Conservation (phyloP, 2,113 vertebrate genomes). For the Brachyhypopomus occidentalis region DNA sequence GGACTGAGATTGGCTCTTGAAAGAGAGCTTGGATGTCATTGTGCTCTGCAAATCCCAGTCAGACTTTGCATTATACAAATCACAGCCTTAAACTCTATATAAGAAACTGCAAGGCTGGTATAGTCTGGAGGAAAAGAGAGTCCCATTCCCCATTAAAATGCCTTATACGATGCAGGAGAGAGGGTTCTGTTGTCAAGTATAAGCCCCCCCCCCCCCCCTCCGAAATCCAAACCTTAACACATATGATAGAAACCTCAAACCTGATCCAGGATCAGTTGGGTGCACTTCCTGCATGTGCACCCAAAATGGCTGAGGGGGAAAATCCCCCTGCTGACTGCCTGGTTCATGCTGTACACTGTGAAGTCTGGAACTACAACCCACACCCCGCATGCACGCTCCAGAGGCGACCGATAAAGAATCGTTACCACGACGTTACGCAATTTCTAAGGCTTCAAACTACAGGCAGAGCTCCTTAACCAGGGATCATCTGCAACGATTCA, state of each 20-base stretch:
- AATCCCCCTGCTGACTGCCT: constrained; percentile 41
- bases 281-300: background rate
- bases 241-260: constrained; percentile 31
- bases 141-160: constrained; percentile 20
- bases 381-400: constrained; percentile 34
- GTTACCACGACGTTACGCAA: constrained; percentile 65
- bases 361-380: constrained; percentile 22
- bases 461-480: constrained; percentile 49
- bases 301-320: constrained; percentile 4
- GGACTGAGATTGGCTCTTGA: background rate
- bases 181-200: constrained; percentile 7
- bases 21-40: background rate
- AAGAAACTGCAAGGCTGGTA: constrained; percentile 39
- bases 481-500: constrained; percentile 44
- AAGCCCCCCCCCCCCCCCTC: background rate
- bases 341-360: constrained; percentile 48
- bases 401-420: constrained; percentile 61
- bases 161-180: background rate
- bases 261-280: constrained; percentile 40
- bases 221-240: background rate
- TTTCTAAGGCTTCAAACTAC: constrained; percentile 46
- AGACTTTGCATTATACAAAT: constrained; percentile 13
- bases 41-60: background rate
- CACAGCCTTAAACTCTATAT: background rate
- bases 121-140: constrained; percentile 3